Base-by-base conservation (phyloP, 35 echinoderm and acorn worm genomes). In the Stichopus chloronotus region DNA sequence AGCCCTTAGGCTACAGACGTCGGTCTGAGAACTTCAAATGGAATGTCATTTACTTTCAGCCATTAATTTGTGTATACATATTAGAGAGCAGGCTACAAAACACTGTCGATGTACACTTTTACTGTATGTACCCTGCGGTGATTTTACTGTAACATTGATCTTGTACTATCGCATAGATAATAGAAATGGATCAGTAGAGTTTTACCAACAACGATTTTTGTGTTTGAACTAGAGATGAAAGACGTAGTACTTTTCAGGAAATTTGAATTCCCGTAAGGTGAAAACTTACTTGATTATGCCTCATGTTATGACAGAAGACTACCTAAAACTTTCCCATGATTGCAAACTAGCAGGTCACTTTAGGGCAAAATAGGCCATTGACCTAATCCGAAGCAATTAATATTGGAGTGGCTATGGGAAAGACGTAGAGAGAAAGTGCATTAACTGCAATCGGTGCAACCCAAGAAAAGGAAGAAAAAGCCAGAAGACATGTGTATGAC, bases 331-430 rank as follows among this genome's bases (percentile, higher is more conserved):
- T 9, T 79, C 78, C 20, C 78, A 79, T 20, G 78, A 4, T 20
- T 20, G 21, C 52, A 79, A 79, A 79, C 1, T 79, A 79, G 78
- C 78, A 25, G 78, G 78, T 10, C 78, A 79, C 20, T 53, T 79
- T 22, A 53, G 20, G 20, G 20, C 5, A 8, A 79, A 79, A 20
- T 14, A 9, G 2, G 21, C 78, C 20, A 25, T 22, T 10, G 78
- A 79, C 52, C 9, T 9, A 6, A 9, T 79, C 4, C 20, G 78
- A 20, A 22, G 9, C 20, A 79, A 53, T 10, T 79, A 79, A 9
- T 79, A 79, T 1, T 79, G 78, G 78, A 79, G 78, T 79, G 78
- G 78, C 21, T 79, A 79, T 53, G 10, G 78, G 9, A 53, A 53
- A 9, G 78, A 79, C 20, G 21, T 4, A 22, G 78, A 79, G 9